Percentiles rank a stretch among this genome's conserved stretches.
Evolutionary conservation across 2,888 invertebrate species (phyloP).

Genomic region (Drosophila tripunctata): DNA sequence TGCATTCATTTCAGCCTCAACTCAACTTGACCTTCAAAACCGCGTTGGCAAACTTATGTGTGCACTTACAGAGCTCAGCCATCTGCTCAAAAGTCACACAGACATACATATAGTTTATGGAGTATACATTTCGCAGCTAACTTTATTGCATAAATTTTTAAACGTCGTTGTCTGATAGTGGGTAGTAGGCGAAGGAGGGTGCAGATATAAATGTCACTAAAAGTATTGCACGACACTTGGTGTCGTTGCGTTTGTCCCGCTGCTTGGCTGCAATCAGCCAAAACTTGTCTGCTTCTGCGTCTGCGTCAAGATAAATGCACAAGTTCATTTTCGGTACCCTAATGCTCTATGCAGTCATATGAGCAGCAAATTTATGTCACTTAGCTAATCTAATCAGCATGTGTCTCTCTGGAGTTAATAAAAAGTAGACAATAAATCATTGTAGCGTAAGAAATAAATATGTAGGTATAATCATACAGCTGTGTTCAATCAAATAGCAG

Average conservation of each 20-base stretch:
- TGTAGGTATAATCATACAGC: no score
- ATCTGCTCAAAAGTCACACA: constrained; percentile 27
- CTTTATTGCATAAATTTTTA: constrained; percentile 80
- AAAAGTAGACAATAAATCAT: constrained; percentile 2
- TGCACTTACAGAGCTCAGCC: constrained; percentile 20
- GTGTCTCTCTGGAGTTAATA: not conserved
- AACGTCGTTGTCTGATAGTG: constrained; percentile 41
- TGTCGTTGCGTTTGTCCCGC: constrained; percentile 44
- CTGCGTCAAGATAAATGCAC: constrained; percentile 78
- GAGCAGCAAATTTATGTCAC: constrained; percentile 1
- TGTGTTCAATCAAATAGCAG: no score
- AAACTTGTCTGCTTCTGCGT: constrained; percentile 60
- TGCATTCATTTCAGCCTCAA: not conserved
- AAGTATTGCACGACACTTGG: constrained; percentile 65
- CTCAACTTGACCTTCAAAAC: constrained; percentile 71
- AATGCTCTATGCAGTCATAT: constrained; percentile 35
- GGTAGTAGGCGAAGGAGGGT: not conserved
- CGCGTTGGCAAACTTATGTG: constrained; percentile 30
- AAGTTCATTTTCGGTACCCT: constrained; percentile 75
- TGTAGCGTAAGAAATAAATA: not conserved
- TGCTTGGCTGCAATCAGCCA: constrained; percentile 71
- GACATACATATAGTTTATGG: constrained; percentile 20
- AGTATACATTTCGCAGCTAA: constrained; percentile 30
- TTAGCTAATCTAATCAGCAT: constrained; percentile 23
- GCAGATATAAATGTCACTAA: constrained; percentile 76